phyloP scores from a whole-genome alignment of 2,113 vertebrate genomes.

The Ciconia stormi region DNA sequence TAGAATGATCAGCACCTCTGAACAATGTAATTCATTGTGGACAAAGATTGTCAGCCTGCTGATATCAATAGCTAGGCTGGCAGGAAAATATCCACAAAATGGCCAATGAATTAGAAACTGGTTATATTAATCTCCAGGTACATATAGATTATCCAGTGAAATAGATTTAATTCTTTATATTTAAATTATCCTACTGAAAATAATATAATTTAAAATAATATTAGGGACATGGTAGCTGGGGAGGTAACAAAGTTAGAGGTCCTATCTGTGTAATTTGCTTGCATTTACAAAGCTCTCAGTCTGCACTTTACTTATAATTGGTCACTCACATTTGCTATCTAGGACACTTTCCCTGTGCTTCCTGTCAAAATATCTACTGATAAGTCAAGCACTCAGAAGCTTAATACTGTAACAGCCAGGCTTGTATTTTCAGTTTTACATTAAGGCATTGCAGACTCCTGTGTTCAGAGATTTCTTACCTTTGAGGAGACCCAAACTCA shows the following conservation, averaged over 20 bases:
- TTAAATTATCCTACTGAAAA: background rate
- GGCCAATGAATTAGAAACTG: background rate
- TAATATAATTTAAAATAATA: background rate
- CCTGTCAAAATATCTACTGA: background rate
- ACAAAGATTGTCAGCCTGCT: background rate
- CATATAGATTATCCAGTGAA: background rate
- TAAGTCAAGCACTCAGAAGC: constrained; percentile 27
- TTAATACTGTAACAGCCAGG: background rate
- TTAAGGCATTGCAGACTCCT: constrained; percentile 11
- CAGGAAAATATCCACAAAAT: background rate
- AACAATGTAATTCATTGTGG: background rate
- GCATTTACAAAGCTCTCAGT: constrained; percentile 36
- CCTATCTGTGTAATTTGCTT: constrained; percentile 13
- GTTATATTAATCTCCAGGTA: background rate
- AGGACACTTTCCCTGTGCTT: constrained; percentile 2
- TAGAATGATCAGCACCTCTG: background rate
- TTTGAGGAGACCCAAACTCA: background rate
- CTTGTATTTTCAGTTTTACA: constrained; percentile 30
- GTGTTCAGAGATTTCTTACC: constrained; percentile 1
- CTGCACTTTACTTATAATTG: constrained; percentile 30
- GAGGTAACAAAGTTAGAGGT: background rate
- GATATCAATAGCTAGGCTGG: background rate
- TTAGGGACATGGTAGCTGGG: background rate
- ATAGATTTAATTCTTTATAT: background rate
- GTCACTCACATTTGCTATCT: constrained; percentile 22